Percentiles rank a stretch among this genome's conserved stretches.
Conservation (phyloP, 2,113 vertebrate species). For the Ploceus nigricollis region DNA sequence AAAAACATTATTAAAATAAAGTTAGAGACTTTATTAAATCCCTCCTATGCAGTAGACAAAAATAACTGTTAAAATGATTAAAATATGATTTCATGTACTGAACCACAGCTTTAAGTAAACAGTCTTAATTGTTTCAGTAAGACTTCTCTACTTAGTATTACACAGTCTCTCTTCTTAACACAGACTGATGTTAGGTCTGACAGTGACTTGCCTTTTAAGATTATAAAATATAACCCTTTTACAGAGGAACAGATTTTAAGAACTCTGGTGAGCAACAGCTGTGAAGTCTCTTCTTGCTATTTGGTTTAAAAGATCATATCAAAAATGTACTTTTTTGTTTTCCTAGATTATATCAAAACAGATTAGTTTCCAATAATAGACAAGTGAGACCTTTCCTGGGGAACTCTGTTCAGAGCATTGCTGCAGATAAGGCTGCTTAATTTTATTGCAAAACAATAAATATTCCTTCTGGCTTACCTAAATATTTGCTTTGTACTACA, state of each 20-base stretch:
- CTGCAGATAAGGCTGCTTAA: neutral
- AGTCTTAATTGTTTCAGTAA: neutral
- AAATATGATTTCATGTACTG: neutral
- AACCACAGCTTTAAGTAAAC: neutral
- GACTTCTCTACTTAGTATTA: neutral
- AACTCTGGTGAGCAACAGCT: neutral
- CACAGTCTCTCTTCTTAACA: neutral
- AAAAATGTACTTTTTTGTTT: neutral
- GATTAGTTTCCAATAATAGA: neutral
- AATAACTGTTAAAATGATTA: neutral
- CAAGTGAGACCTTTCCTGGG: neutral
- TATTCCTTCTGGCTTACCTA: neutral
- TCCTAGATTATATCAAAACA: neutral
- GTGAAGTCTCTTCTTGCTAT: neutral
- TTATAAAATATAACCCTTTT: neutral
- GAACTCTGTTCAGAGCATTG: neutral
- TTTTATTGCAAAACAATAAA: neutral
- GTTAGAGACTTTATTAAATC: neutral
- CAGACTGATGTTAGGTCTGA: neutral
- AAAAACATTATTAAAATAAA: neutral
- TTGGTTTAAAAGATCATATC: neutral
- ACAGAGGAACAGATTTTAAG: neutral
- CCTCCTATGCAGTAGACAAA: neutral
- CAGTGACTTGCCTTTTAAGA: neutral
- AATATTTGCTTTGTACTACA: neutral